Conservation (phyloP, 2,113 vertebrate species). For the rat (Rattus norvegicus) region DNA sequence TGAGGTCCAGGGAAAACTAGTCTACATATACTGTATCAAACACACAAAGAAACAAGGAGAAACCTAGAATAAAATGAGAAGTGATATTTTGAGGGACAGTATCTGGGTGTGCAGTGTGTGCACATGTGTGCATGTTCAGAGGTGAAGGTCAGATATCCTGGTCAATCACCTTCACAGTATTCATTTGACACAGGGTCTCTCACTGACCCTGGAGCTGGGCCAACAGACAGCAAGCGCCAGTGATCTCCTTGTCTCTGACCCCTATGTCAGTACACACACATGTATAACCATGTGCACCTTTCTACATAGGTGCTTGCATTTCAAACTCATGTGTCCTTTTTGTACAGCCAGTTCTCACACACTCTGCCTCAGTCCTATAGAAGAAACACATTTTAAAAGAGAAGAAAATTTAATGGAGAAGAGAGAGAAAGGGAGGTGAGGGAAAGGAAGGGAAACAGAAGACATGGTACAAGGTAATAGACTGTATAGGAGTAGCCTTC, state of each 20-base stretch:
- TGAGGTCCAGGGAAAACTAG: not conserved
- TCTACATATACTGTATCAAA: not conserved
- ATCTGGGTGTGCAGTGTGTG: not conserved
- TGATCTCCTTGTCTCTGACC: no score
- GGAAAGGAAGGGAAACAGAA: not conserved
- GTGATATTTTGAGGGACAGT: not conserved
- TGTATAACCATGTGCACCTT: no score
- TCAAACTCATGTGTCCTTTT: not conserved
- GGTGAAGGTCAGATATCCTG: no score
- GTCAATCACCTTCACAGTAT: no score
- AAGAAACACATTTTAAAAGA: not conserved
- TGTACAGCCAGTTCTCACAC: not conserved
- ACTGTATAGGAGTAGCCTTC: not conserved
- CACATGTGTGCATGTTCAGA: not conserved
- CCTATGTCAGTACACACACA: not conserved
- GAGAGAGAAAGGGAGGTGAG: not conserved
- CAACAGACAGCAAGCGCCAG: not conserved
- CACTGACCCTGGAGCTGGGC: not conserved
- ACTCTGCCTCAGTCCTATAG: not conserved
- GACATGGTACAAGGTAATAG: not conserved
- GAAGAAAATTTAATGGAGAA: not conserved
- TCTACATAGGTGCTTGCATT: not conserved
- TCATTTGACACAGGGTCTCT: not conserved
- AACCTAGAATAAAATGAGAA: not conserved
- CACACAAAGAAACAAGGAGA: not conserved